Conservation (phyloP, 2,113 vertebrate genomes). For the Hydrochoerus hydrochaeris region DNA sequence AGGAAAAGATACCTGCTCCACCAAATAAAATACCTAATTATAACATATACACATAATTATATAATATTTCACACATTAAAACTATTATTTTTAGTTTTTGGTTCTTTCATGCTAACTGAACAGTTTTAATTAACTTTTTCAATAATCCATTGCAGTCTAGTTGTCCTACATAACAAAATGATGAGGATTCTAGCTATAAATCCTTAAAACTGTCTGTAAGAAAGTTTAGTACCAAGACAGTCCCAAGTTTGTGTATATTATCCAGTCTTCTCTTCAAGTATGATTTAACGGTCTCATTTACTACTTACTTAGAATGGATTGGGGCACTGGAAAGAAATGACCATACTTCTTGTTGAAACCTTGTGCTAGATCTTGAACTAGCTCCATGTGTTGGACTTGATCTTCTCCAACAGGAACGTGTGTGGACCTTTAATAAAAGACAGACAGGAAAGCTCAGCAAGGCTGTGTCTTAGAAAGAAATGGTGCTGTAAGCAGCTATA, state of each 20-base stretch:
- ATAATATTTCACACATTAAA: not conserved
- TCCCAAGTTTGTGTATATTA: not conserved
- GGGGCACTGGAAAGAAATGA: slow-evolving; percentile 92
- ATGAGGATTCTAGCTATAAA: not conserved
- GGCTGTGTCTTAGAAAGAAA: slow-evolving; percentile 72
- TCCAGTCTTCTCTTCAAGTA: not conserved
- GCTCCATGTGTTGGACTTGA: slow-evolving; percentile 96
- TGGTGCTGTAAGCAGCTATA: slow-evolving; percentile 67
- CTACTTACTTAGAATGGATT: slow-evolving; percentile 91
- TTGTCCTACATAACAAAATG: not conserved
- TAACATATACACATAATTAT: not conserved
- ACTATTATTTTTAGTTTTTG: slow-evolving; percentile 19
- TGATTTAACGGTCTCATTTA: not conserved
- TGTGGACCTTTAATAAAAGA: slow-evolving; percentile 92
- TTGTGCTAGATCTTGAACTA: slow-evolving; percentile 93
- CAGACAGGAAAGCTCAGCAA: slow-evolving; percentile 82
- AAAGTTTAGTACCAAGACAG: not conserved
- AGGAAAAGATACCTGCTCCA: not conserved
- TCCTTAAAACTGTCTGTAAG: not conserved
- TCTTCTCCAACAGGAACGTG: slow-evolving; percentile 97
- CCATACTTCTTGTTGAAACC: slow-evolving; percentile 95
- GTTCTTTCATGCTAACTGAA: slow-evolving; percentile 5
- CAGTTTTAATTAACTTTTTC: not conserved
- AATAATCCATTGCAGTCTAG: not conserved
- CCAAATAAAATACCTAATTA: not conserved